phyloP scores from a whole-genome alignment of 2,888 invertebrate genomes.

The Formica aserva region DNA sequence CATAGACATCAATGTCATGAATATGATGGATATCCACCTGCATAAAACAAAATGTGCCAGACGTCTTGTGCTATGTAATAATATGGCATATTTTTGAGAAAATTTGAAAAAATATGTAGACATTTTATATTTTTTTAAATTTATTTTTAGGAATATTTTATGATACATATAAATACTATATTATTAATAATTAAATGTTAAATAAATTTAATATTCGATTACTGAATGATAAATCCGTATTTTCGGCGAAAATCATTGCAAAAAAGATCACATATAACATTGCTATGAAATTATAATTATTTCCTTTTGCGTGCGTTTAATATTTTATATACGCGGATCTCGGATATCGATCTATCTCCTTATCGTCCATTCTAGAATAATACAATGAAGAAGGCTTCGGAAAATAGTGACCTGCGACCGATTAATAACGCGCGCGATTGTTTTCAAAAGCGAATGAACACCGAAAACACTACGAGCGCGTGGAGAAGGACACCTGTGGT shows the following conservation, averaged over 20 bases:
- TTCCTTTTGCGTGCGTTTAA: background rate
- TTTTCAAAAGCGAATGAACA: conserved; percentile 42
- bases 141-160: background rate
- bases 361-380: conserved; percentile 32
- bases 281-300: conserved; percentile 7
- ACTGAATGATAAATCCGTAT: background rate
- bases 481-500: conserved; percentile 5
- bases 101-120: background rate
- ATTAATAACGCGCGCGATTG: background rate
- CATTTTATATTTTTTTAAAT: background rate
- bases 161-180: too few species aligned
- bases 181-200: background rate
- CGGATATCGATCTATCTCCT: background rate
- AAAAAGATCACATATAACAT: background rate
- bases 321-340: background rate
- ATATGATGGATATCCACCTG: conserved; percentile 25
- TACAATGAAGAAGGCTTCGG: conserved; percentile 32
- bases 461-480: background rate
- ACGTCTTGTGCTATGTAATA: background rate
- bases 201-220: background rate
- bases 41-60: background rate
- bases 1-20: conserved; percentile 1
- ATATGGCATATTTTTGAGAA: background rate
- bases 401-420: conserved; percentile 14
- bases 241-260: background rate